Conservation (phyloP, 1,140 invertebrate genomes). For the Sycophila sp. region DNA sequence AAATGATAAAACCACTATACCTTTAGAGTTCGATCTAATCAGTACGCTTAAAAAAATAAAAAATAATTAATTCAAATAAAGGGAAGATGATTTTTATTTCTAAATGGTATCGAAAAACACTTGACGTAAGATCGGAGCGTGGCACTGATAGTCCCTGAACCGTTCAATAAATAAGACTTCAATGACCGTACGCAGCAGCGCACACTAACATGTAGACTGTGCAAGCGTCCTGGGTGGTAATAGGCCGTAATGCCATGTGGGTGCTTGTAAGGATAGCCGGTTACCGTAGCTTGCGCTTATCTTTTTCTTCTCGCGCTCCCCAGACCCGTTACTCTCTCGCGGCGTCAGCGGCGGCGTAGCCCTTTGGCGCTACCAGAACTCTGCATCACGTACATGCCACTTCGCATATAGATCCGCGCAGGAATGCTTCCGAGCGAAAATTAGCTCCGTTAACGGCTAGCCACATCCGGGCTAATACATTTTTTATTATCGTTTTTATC, state of each 20-base stretch:
- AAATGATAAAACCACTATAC: too few species aligned
- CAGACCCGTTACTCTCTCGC: slow-evolving; percentile 3
- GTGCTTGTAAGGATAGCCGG: slow-evolving; percentile 40
- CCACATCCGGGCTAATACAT: too few species aligned
- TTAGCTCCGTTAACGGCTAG: neutral
- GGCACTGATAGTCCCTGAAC: slow-evolving; percentile 25
- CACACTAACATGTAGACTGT: neutral
- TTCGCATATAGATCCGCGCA: neutral
- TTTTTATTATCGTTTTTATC: too few species aligned
- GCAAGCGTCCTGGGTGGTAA: slow-evolving; percentile 50
- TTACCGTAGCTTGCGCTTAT: slow-evolving; percentile 38
- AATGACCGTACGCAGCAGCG: slow-evolving; percentile 40
- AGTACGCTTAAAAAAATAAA: too few species aligned
- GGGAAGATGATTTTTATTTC: too few species aligned
- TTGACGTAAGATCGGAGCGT: neutral
- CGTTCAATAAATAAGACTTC: slow-evolving; percentile 54
- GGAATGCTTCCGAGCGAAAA: neutral
- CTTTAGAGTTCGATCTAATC: too few species aligned
- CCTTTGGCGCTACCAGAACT: slow-evolving; percentile 34
- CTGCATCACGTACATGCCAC: slow-evolving; percentile 42
- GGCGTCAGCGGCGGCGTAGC: too few species aligned
- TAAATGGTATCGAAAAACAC: too few species aligned
- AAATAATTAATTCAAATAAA: too few species aligned
- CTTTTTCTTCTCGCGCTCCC: slow-evolving; percentile 37
- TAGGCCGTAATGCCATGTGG: slow-evolving; percentile 45